Base-by-base conservation (phyloP, 2,888 invertebrate species). In the Strigamia crassipes region DNA sequence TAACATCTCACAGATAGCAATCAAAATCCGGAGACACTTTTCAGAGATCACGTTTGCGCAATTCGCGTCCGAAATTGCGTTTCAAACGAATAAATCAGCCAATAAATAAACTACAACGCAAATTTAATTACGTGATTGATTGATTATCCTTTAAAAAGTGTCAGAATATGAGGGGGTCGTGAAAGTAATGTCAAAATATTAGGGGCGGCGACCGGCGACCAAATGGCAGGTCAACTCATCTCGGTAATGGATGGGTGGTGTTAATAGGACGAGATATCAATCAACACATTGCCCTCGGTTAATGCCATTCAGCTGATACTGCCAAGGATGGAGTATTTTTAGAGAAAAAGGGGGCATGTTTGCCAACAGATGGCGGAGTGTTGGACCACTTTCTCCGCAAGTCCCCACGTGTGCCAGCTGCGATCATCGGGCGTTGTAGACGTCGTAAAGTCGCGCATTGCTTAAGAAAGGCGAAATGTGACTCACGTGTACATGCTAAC, bases 351-450 rank as follows among this genome's bases (percentile, higher is more conserved):
- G 18, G 56, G 56, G 56, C 18, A 56, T 56, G 56, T 56, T 56
- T 56, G 56, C 56, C 56, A 56, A 56, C 56, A 56, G 56, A 56
- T 56, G 56, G 56, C 56, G 56, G 56, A 56, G 56, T 18, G 56
- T 56, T 56, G 56, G 56, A 56, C 56, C 56, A 56, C 56, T 56
- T 56, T 56, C 56, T 56, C 56, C 21, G 56, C 56, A 56, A 56
- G 56, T 21, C 56, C 56, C 56, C 56, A 56, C 56, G 56, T 56
- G 56, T 56, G 56, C 56, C 56, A 56, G 56, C 56, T 56, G 56
- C 56, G 56, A 18, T 56, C 4, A 18, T 56, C 51, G 15, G 51
- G 5, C 15, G 51, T 27, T n/a, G n/a, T 5, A 38, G 38, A 38
- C 38, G 18, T 5, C 56, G 21, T 56, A 18, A 56, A 56, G 56